Evolutionary conservation across 2,797 vertebrate species (phyloP), one percentile per base, ranked within the genome.

Genomic region (Stomatorhinus walkeri): DNA sequence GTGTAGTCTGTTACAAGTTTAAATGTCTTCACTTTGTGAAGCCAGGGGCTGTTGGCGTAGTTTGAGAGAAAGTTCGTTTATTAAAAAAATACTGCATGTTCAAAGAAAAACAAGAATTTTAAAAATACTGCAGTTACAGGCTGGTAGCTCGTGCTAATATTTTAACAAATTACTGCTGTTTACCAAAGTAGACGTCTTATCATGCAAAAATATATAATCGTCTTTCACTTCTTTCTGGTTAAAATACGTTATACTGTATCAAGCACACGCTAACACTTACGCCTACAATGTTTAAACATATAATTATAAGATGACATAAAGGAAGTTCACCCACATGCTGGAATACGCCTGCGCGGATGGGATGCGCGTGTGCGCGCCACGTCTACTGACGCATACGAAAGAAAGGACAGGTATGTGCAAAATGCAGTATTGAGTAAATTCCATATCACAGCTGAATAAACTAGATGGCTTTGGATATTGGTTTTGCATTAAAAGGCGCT

Each of bases 401-500:
- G 48, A 51, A 85, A 85, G 16, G 48, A 51, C 48, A 85, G 48
- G 81, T 85, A 51, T 85, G 10, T 51, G 46, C 4, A 84, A 84
- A 84, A 51, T 51, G 40, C n/a, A 83, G 46, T n/a, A n/a, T 48
- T 83, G 46, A 48, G 43, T 19, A 48, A 83, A 83, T 46, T 83
- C 40, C 10, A 22, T 43, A 46, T 43, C n/a, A 83, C 46, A 83
- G 22, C 5, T 48, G 79, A 83, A 83, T 83, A 83, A 83, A 83
- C 28, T 22, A 48, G 1, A 83, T 46, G 46, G n/a, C n/a, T 81
- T 81, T 81, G 76, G 76, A 81, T 81, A 81, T 19, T 81, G 76
- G 36, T 22, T 46, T 43, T 81, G 36, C 76, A 43, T n/a, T 22
- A n/a, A 81, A 81, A 19, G 40, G 76, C 96, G 96, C 96, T 97